A percentile compares a stretch with the other conserved stretches of the same genome.
Evolutionary conservation across 2,797 vertebrate species (phyloP).

Genomic region (Sorex maritimensis): DNA sequence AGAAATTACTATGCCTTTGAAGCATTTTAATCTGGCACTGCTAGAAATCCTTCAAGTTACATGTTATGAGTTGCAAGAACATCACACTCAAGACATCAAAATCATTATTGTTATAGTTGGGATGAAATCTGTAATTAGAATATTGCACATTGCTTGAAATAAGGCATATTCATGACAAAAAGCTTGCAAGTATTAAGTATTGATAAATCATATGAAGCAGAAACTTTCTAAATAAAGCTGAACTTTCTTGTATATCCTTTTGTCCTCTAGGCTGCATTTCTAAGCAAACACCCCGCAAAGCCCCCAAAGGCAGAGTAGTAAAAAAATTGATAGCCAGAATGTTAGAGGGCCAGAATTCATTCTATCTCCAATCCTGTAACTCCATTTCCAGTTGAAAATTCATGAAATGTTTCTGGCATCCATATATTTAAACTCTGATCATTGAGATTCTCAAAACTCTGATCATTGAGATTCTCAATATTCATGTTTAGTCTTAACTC

Average conservation of each 20-base stretch:
- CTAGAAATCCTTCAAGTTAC: slow-evolving; percentile 36
- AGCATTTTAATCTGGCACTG: slow-evolving; percentile 42
- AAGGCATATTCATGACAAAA: slow-evolving; percentile 25
- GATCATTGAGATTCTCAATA: too few species aligned
- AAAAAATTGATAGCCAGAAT: neutral
- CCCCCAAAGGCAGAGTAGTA: neutral
- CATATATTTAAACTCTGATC: neutral
- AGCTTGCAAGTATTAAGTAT: slow-evolving; percentile 11
- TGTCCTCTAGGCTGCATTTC: slow-evolving; percentile 6
- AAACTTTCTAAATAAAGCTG: slow-evolving; percentile 32
- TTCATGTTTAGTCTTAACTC: neutral
- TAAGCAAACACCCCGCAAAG: slow-evolving; percentile 41
- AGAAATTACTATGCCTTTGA: slow-evolving; percentile 39
- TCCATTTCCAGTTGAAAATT: neutral
- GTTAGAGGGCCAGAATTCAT: neutral
- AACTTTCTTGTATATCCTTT: slow-evolving; percentile 18
- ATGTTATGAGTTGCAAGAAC: slow-evolving; percentile 36
- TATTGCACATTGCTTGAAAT: slow-evolving; percentile 61
- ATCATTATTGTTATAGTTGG: slow-evolving; percentile 20
- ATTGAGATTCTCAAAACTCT: too few species aligned
- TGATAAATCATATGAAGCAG: slow-evolving; percentile 22
- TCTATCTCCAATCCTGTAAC: neutral
- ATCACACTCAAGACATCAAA: slow-evolving; percentile 41
- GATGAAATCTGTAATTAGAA: slow-evolving; percentile 34
- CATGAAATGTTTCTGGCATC: neutral